Percentiles rank a stretch among this genome's conserved stretches.
phyloP scores from a whole-genome alignment of 92 coral and sea anemone species.

The Meandrina meandrites region DNA sequence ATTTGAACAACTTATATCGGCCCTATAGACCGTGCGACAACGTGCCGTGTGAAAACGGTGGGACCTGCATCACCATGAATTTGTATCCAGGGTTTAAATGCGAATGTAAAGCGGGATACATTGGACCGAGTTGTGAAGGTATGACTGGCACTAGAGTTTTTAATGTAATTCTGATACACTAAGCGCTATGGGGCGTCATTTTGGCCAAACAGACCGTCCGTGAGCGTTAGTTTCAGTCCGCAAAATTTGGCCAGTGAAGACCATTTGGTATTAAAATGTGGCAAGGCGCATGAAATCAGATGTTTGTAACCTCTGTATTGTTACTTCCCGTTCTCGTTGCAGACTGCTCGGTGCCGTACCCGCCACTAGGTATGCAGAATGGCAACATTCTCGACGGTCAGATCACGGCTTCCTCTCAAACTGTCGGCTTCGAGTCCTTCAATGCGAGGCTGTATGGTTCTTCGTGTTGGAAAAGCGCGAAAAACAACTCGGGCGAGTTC shows the following conservation, averaged over 20 bases:
- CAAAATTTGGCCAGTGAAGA: too few relatives aligned
- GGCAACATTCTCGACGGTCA: conserved; percentile 33
- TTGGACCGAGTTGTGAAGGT: conserved; percentile 57
- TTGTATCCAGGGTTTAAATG: conserved; percentile 52
- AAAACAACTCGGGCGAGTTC: conserved; percentile 39
- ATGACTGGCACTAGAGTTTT: not conserved
- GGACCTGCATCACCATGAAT: conserved; percentile 39
- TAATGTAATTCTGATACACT: not conserved
- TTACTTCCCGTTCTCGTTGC: not conserved
- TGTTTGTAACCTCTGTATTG: too few relatives aligned
- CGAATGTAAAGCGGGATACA: conserved; percentile 39
- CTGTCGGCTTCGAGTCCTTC: conserved; percentile 41
- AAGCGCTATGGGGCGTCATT: too few relatives aligned
- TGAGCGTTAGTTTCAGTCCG: too few relatives aligned
- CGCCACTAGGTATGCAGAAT: conserved; percentile 50
- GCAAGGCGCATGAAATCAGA: too few relatives aligned
- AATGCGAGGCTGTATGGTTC: conserved; percentile 38
- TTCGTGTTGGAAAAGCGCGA: conserved; percentile 43
- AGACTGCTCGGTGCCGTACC: conserved; percentile 32
- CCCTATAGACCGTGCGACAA: conserved; percentile 54
- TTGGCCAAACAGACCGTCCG: too few relatives aligned
- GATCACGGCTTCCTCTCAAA: conserved; percentile 50
- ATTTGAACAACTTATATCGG: conserved; percentile 55
- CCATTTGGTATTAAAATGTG: too few relatives aligned
- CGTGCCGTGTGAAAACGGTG: conserved; percentile 57